phyloP scores from a whole-genome alignment of 1,140 invertebrate genomes.

The Caenorhabditis brenneri region DNA sequence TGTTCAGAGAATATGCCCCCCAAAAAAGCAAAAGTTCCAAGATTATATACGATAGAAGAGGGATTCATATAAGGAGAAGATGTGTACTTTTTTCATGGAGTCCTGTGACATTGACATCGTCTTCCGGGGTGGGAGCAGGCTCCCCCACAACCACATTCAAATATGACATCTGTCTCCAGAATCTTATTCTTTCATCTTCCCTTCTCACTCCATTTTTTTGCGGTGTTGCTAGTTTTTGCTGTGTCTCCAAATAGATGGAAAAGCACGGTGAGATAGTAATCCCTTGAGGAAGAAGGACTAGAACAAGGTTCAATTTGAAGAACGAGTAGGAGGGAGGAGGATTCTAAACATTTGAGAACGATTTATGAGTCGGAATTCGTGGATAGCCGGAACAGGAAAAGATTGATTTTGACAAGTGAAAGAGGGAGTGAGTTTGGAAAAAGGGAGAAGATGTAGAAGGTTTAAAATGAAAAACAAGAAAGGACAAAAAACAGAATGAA shows the following conservation, averaged over 20 bases:
- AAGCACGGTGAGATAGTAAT: conserved; percentile 32
- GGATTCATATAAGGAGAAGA: conserved; percentile 1
- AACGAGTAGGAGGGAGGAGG: neutral
- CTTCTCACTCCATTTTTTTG: conserved; percentile 17
- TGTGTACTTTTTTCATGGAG: neutral
- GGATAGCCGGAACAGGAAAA: neutral
- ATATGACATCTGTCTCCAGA: conserved; percentile 42
- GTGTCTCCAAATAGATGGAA: too few relatives aligned
- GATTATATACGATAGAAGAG: conserved; percentile 13
- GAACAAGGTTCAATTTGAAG: conserved; percentile 35
- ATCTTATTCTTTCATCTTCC: conserved; percentile 40
- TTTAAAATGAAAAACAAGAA: neutral
- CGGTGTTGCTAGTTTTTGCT: too few relatives aligned
- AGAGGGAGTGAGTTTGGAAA: neutral
- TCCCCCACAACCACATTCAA: neutral
- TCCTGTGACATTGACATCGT: conserved; percentile 32
- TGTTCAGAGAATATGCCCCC: too few relatives aligned
- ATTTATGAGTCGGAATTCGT: neutral
- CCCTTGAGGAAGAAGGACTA: neutral
- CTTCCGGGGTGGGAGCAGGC: conserved; percentile 4
- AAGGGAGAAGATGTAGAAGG: neutral
- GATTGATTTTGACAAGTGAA: conserved; percentile 31
- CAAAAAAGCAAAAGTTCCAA: neutral
- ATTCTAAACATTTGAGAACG: neutral
- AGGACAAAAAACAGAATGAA: neutral